Conservation (phyloP, 2,113 vertebrate species). For the Phalacrocorax brasilianus region DNA sequence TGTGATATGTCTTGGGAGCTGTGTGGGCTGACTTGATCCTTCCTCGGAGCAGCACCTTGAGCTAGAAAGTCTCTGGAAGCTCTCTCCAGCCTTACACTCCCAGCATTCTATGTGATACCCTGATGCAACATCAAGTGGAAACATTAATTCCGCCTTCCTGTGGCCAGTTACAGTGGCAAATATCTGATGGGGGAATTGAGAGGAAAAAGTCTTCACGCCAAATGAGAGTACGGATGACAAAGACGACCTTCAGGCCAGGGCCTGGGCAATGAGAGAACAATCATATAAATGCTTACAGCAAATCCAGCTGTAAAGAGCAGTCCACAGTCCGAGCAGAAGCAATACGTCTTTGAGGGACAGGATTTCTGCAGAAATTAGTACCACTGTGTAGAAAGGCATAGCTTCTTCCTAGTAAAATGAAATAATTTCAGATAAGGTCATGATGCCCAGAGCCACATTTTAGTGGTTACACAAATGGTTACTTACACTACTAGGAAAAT, state of each 20-base stretch:
- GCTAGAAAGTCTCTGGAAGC: background rate
- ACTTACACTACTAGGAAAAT: background rate
- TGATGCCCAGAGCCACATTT: background rate
- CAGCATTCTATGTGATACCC: background rate
- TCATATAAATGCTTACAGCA: background rate
- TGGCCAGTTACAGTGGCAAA: background rate
- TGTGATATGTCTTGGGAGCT: background rate
- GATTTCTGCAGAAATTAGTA: background rate
- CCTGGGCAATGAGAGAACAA: background rate
- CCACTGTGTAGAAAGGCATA: background rate
- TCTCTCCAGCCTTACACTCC: background rate
- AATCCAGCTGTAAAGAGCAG: background rate
- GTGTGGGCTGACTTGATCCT: background rate
- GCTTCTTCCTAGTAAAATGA: background rate
- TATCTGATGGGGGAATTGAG: background rate
- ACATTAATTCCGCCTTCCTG: background rate
- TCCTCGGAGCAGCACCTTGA: background rate
- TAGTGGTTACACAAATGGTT: background rate
- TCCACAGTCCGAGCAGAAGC: background rate
- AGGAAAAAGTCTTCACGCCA: background rate
- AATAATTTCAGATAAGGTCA: background rate
- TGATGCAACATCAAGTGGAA: background rate
- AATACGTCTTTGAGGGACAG: background rate
- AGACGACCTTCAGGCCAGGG: background rate
- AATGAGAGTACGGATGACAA: background rate